These are phyloP conservation scores for Bos javanicus DNA, from an alignment of 2,113 vertebrate species.

Conservation along the genomic window DNA sequence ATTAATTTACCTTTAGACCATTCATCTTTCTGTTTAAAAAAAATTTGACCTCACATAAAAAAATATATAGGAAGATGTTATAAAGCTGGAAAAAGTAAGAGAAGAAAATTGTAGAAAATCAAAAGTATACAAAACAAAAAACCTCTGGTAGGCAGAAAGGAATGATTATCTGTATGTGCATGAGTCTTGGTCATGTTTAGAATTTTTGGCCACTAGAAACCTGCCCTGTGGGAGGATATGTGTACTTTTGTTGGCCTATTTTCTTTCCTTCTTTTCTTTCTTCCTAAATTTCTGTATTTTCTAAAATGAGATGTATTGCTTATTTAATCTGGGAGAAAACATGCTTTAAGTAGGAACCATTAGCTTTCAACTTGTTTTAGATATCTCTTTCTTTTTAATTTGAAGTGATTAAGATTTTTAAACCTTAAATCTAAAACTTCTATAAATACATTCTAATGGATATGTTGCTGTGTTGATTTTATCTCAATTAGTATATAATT, in stretches of 20 bases:
- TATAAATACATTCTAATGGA: background rate
- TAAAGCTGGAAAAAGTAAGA: background rate
- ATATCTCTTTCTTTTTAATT: background rate
- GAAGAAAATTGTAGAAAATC: background rate
- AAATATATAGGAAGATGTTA: background rate
- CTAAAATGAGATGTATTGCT: background rate
- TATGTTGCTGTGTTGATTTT: background rate
- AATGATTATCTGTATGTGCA: background rate
- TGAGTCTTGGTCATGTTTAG: background rate
- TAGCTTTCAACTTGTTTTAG: background rate
- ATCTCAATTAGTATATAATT: background rate
- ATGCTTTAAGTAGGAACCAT: background rate
- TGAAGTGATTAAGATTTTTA: background rate
- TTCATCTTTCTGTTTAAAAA: background rate
- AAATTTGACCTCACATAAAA: background rate
- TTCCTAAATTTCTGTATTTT: background rate
- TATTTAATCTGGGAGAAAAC: background rate
- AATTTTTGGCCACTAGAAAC: background rate
- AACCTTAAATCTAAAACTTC: background rate
- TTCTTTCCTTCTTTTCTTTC: too few relatives aligned
- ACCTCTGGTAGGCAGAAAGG: background rate
- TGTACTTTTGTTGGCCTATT: rapidly evolving
- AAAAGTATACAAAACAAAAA: background rate
- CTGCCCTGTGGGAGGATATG: too few relatives aligned
- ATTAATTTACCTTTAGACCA: background rate